phyloP scores from a whole-genome alignment of 2,888 invertebrate genomes.

The Pandemis corylana region DNA sequence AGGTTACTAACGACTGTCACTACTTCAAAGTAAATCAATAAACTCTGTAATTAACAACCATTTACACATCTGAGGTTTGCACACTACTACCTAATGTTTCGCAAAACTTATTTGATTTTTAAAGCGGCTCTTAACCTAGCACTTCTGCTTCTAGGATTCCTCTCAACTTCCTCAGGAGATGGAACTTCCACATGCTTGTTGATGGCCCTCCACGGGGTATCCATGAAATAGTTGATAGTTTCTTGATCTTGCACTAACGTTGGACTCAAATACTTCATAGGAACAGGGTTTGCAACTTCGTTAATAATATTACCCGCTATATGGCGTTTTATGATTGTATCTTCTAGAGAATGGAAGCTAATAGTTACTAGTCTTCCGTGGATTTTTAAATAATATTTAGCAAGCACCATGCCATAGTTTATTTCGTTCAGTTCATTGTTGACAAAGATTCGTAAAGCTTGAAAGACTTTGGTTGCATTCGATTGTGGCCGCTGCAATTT shows the following conservation, averaged over 20 bases:
- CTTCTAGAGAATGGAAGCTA: conserved; percentile 97
- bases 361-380: conserved; percentile 92
- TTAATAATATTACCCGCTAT: conserved; percentile 91
- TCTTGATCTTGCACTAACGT: conserved; percentile 84
- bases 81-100: too few relatives aligned
- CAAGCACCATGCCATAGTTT: conserved; percentile 93
- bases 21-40: neutral
- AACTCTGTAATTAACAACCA: too few relatives aligned
- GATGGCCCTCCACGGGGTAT: conserved; percentile 90
- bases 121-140: conserved; percentile 94
- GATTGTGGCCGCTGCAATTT: conserved; percentile 91
- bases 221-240: conserved; percentile 86
- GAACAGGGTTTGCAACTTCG: conserved; percentile 88
- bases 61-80: too few relatives aligned
- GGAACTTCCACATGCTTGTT: conserved; percentile 93
- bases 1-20: neutral
- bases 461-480: conserved; percentile 95
- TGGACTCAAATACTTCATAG: conserved; percentile 89
- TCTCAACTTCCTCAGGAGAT: conserved; percentile 88
- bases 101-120: conserved; percentile 84
- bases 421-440: conserved; percentile 98
- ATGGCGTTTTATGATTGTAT: conserved; percentile 96
- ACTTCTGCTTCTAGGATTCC: conserved; percentile 94
- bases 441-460: conserved; percentile 97
- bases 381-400: conserved; percentile 90